A percentile compares a stretch with the other conserved stretches of the same genome.
Conservation (phyloP, 2,113 vertebrate species). For the Athene cunicularia region DNA sequence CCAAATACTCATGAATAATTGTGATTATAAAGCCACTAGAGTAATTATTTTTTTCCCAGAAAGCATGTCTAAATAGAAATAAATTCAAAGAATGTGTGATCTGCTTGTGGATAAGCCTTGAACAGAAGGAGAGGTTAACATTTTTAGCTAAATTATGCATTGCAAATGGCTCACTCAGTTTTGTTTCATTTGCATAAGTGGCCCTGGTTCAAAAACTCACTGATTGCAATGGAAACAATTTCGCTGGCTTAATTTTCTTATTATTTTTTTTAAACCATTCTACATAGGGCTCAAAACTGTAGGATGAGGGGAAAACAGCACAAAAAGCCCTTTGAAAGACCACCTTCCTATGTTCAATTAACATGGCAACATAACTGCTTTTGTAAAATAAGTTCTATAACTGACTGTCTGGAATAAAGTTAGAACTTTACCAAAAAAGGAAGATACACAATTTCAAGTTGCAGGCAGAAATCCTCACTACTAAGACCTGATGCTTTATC, state of each 20-base stretch:
- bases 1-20: slow-evolving; percentile 18
- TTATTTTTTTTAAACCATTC: neutral
- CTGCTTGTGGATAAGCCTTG: slow-evolving; percentile 25
- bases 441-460: neutral
- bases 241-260: neutral
- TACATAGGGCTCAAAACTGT: neutral
- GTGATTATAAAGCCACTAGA: neutral
- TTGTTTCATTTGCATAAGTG: slow-evolving; percentile 54
- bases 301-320: neutral
- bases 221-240: slow-evolving; percentile 20
- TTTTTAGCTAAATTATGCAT: slow-evolving; percentile 66
- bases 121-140: slow-evolving; percentile 63
- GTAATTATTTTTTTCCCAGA: neutral
- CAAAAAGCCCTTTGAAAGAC: neutral
- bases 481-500: neutral
- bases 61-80: slow-evolving; percentile 28
- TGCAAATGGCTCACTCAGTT: slow-evolving; percentile 37
- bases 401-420: neutral
- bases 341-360: neutral
- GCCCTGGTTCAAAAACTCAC: slow-evolving; percentile 33
- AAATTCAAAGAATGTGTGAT: slow-evolving; percentile 28
- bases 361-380: neutral
- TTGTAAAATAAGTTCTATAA: neutral
- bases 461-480: neutral
- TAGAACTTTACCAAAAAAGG: neutral